phyloP scores from a whole-genome alignment of 2,113 vertebrate genomes.

The Ciconia maguari region DNA sequence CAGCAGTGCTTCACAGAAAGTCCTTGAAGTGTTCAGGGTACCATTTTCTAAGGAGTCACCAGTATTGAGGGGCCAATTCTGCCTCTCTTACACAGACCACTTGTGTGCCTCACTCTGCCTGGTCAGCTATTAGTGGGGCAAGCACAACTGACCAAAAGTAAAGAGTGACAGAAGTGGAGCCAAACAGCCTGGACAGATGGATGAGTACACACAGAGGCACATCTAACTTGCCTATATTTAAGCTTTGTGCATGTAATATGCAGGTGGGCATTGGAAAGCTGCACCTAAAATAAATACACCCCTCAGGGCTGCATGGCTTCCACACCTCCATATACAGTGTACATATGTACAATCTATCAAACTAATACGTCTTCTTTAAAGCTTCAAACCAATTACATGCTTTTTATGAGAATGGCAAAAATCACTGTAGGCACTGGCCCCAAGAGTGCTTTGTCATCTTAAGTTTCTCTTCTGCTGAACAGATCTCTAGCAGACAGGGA shows the following conservation, averaged over 20 bases:
- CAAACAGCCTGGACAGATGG: background rate
- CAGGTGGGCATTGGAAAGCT: background rate
- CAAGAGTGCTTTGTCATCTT: background rate
- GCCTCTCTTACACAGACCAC: background rate
- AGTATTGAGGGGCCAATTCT: background rate
- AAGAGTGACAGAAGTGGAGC: background rate
- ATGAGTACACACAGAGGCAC: background rate
- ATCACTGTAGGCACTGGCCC: background rate
- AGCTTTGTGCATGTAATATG: background rate
- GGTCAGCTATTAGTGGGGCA: background rate
- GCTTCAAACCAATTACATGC: background rate
- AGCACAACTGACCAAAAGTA: background rate
- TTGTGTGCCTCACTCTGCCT: background rate
- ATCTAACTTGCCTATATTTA: background rate
- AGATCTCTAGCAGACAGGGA: background rate
- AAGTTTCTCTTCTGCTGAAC: background rate
- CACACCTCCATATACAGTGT: rapidly evolving
- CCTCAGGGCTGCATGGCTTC: background rate
- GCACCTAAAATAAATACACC: background rate
- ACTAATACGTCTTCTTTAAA: background rate
- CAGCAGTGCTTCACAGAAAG: background rate
- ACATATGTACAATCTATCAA: background rate
- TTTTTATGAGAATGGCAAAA: background rate
- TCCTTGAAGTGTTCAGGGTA: background rate
- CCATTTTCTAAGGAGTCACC: background rate